Base-by-base conservation (phyloP, 23 tunicate species). In the Aplidium turbinatum region DNA sequence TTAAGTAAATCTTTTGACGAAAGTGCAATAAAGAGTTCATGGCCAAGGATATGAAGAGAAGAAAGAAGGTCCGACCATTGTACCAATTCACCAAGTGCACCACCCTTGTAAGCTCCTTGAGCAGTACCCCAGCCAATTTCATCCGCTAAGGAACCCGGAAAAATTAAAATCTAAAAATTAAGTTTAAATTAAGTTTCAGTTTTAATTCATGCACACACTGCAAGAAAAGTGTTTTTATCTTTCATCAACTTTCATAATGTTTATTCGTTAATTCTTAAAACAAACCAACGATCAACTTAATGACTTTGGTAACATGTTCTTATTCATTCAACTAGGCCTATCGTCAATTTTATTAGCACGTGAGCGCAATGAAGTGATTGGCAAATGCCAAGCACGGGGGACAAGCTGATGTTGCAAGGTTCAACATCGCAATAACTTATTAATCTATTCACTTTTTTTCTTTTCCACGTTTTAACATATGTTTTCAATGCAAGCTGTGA, bases 51-150 rank as follows among this genome's bases (percentile, higher is more conserved):
- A 50, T 84, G 74, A 6, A 84, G 35, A 25, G 86, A 72, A 27
- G 97, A 23, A n/a, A 91, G 73, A 7, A 91, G 57, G 68, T 91
- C 97, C 28, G 86, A 32, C 97, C 97, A 91, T 53, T 91, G 97
- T 1, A 91, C 90, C 56, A 91, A 39, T 65, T 91, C 97, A 33
- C 97, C 97, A 33, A 91, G 77, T 21, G 97, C 91, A 20, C 97
- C 97, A 46, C 97, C 97, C 29, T 38, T 76, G 42, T 84, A 91
- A 6, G 97, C 97, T 48, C 79, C 79, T 31, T 91, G 47, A 24
- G 91, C 97, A 39, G 84, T 75, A 20, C 84, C 58, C 79, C 77
- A 79, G 1, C 97, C 97, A 22, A 34, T 58, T 25, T 84, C 80
- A 1, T 77, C 87, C 2, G 82, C 68, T 19, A 84, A 45, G 22